A percentile compares a stretch with the other conserved stretches of the same genome.
These are phyloP conservation scores for Nyleta sp. DNA, from an alignment of 2,888 invertebrate genomes.

Conservation along the genomic window DNA sequence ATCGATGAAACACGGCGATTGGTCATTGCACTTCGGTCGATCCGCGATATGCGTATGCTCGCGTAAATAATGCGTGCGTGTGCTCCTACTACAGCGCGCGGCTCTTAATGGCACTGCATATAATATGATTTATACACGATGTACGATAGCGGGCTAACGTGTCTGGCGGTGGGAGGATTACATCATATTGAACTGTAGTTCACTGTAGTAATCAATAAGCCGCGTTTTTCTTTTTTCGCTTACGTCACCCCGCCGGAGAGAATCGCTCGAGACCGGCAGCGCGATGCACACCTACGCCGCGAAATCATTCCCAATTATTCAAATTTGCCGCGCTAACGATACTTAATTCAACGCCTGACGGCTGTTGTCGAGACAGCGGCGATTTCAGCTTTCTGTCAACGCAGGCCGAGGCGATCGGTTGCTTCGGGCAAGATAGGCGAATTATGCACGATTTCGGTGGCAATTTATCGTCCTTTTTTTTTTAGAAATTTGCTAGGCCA, in stretches of 20 bases:
- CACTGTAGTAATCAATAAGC: slow-evolving; percentile 66
- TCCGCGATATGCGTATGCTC: slow-evolving; percentile 56
- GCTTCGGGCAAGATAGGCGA: too few species aligned
- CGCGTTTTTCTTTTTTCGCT: slow-evolving; percentile 64
- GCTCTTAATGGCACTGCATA: slow-evolving; percentile 62
- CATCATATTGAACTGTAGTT: slow-evolving; percentile 67
- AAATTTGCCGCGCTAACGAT: slow-evolving; percentile 50
- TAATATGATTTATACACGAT: slow-evolving; percentile 70
- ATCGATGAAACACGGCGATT: slow-evolving; percentile 59
- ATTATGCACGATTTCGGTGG: too few species aligned
- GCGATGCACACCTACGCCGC: slow-evolving; percentile 53
- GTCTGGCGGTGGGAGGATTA: slow-evolving; percentile 65
- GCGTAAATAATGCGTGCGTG: slow-evolving; percentile 63
- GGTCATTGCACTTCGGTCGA: slow-evolving; percentile 70
- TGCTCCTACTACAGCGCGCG: slow-evolving; percentile 44
- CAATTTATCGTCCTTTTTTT: too few species aligned
- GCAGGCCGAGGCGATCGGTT: too few species aligned
- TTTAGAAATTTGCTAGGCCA: too few species aligned
- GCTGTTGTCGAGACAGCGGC: slow-evolving; percentile 22
- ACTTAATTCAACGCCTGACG: slow-evolving; percentile 25
- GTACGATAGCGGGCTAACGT: slow-evolving; percentile 66
- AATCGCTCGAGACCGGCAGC: slow-evolving; percentile 58
- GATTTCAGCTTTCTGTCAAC: slow-evolving; percentile 36
- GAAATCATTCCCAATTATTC: slow-evolving; percentile 51
- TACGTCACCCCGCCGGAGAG: slow-evolving; percentile 55